These are phyloP conservation scores for Thalassarche chlororhynchos DNA, from an alignment of 2,113 vertebrate species.

Conservation along the genomic window DNA sequence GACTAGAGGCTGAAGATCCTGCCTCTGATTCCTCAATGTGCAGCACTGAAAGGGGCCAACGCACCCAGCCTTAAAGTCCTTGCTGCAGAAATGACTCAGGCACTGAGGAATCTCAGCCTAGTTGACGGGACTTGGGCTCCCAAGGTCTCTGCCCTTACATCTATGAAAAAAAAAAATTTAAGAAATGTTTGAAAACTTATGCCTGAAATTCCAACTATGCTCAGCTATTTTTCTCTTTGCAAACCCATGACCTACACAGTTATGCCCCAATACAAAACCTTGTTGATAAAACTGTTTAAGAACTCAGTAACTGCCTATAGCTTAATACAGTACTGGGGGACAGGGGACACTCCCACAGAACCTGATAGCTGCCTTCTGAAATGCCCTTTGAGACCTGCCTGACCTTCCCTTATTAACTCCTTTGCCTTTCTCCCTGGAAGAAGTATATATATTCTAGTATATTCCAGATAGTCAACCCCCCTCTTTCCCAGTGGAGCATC, in stretches of 20 bases:
- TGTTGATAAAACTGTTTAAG: background rate
- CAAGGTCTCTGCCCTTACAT: background rate
- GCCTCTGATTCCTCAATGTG: background rate
- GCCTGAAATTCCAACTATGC: background rate
- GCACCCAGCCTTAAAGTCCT: background rate
- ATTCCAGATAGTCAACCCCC: background rate
- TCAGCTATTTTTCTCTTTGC: background rate
- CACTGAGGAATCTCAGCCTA: background rate
- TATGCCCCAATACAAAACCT: background rate
- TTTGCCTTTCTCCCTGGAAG: background rate
- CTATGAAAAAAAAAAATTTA: background rate
- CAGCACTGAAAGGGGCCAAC: background rate
- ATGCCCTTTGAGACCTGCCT: background rate
- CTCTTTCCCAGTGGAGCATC: background rate
- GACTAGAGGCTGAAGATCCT: background rate
- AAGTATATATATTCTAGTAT: background rate
- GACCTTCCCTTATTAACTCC: background rate
- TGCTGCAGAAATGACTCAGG: background rate
- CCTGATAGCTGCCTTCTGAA: background rate
- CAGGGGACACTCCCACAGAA: fast-evolving
- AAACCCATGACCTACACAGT: background rate
- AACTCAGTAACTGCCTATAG: background rate
- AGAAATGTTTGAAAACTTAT: background rate
- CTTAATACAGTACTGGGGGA: background rate
- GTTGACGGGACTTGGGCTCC: background rate